phyloP scores from a whole-genome alignment of 2,888 invertebrate genomes.

The Adela reaumurella region DNA sequence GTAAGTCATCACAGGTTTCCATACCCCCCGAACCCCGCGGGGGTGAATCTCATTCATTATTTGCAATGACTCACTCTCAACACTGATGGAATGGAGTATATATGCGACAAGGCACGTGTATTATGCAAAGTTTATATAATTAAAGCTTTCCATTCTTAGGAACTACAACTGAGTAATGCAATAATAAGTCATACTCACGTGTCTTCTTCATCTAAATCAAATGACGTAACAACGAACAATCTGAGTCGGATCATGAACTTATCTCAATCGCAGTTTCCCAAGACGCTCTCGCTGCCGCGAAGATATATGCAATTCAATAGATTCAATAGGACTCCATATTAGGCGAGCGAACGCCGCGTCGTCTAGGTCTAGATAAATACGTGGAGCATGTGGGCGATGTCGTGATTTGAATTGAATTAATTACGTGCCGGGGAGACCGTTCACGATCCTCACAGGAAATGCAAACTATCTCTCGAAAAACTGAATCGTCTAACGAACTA shows the following conservation, averaged over 20 bases:
- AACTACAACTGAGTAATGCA: too few species aligned
- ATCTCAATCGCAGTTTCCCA: neutral
- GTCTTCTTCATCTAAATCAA: neutral
- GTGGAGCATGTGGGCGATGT: slow-evolving; percentile 39
- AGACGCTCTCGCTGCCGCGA: neutral
- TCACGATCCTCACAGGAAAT: slow-evolving; percentile 39
- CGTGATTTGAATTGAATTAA: slow-evolving; percentile 50
- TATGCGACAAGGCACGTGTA: too few species aligned
- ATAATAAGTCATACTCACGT: too few species aligned
- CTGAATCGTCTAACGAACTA: neutral
- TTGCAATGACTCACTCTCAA: too few species aligned
- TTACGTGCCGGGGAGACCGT: slow-evolving; percentile 31
- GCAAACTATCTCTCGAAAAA: slow-evolving; percentile 18
- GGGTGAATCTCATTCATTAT: too few species aligned
- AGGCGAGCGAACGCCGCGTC: slow-evolving; percentile 20
- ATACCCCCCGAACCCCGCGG: too few species aligned
- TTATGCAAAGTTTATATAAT: too few species aligned
- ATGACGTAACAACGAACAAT: neutral
- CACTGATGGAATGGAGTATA: too few species aligned
- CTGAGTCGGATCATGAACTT: neutral
- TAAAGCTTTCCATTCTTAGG: too few species aligned
- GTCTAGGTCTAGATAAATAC: slow-evolving; percentile 31
- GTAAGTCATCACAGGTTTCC: too few species aligned
- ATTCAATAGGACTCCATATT: slow-evolving; percentile 20
- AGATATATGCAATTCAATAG: neutral